phyloP scores from a whole-genome alignment of 2,113 vertebrate species.

The Piprites chloris region DNA sequence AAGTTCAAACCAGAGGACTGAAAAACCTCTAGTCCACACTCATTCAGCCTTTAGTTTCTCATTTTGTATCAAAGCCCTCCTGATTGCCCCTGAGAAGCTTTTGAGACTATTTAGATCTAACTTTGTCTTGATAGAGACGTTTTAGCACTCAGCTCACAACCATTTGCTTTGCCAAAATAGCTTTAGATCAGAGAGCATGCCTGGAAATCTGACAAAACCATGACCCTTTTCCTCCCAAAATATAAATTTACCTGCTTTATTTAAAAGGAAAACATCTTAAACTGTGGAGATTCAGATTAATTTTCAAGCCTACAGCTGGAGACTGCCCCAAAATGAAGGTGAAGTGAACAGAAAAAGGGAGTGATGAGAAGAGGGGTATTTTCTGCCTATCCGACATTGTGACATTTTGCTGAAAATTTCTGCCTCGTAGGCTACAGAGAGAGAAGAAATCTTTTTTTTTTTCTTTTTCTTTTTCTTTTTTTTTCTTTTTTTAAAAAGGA shows the following conservation, averaged over 20 bases:
- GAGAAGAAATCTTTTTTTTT: neutral
- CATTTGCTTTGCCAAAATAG: neutral
- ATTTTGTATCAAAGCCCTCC: neutral
- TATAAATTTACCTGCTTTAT: neutral
- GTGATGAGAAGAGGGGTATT: neutral
- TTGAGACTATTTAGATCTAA: neutral
- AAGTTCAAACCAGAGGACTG: neutral
- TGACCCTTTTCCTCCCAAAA: neutral
- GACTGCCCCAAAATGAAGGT: rapidly evolving
- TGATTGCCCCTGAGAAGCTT: neutral
- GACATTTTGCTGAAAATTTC: neutral
- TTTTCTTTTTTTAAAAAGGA: no score
- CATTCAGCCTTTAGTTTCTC: neutral
- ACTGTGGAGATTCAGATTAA: neutral
- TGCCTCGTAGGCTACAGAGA: neutral
- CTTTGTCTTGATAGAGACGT: neutral
- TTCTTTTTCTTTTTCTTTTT: neutral
- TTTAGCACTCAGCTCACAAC: neutral
- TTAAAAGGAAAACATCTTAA: neutral
- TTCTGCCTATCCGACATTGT: neutral
- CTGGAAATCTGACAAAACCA: neutral
- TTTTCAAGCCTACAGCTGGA: neutral
- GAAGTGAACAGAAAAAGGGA: neutral
- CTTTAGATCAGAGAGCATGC: neutral
- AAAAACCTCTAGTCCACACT: neutral